Conservation (phyloP, 1,140 invertebrate genomes). For the Drosophila fuyamai region DNA sequence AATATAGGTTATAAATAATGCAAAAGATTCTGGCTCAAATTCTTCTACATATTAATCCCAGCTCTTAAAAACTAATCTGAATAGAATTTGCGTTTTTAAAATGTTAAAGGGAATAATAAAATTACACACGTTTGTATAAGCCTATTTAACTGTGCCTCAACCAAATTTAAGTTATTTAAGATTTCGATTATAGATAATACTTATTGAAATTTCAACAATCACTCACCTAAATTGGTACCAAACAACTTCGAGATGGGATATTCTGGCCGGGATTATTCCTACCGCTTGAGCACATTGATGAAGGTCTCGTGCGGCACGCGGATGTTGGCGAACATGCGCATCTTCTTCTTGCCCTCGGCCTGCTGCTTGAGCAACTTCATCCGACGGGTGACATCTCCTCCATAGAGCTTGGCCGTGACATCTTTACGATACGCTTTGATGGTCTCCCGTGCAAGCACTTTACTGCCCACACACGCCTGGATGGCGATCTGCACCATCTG, state of each 20-base stretch:
- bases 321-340: constrained; percentile 96
- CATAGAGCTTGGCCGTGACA: constrained; percentile 97
- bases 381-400: constrained; percentile 95
- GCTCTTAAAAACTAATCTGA: too few relatives aligned
- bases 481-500: constrained; percentile 95
- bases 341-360: constrained; percentile 96
- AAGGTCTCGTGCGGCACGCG: constrained; percentile 96
- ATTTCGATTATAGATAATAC: neutral
- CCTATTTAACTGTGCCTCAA: neutral
- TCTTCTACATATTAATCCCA: too few relatives aligned
- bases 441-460: constrained; percentile 94
- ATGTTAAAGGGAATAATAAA: too few relatives aligned
- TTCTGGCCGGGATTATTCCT: constrained; percentile 10
- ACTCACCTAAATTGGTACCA: constrained; percentile 12
- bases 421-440: constrained; percentile 96
- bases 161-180: neutral
- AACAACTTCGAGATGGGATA: neutral
- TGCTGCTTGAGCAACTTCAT: constrained; percentile 96
- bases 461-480: constrained; percentile 93
- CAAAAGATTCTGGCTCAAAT: too few relatives aligned
- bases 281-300: constrained; percentile 95
- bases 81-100: too few relatives aligned
- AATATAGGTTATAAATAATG: too few relatives aligned
- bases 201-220: neutral
- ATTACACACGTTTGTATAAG: too few relatives aligned